These are phyloP conservation scores for Ramphastos sulfuratus DNA, from an alignment of 2,113 vertebrate genomes.

Conservation along the genomic window DNA sequence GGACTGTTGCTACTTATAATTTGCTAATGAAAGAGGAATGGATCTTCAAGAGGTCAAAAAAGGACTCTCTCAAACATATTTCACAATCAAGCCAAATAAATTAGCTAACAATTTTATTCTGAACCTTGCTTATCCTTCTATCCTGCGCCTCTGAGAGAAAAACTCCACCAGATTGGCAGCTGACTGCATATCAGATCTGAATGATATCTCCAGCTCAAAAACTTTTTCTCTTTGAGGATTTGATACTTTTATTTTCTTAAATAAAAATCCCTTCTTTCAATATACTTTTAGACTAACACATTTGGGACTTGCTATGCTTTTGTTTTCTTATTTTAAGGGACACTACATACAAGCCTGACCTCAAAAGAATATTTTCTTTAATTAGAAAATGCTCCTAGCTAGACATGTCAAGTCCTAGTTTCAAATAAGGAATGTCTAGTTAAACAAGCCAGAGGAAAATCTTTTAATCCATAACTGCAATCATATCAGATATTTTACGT, in stretches of 20 bases:
- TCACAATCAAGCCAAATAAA: not conserved
- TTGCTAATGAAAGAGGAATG: not conserved
- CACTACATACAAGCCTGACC: not conserved
- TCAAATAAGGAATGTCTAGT: not conserved
- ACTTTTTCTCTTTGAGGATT: not conserved
- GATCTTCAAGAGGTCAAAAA: not conserved
- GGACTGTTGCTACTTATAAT: not conserved
- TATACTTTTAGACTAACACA: not conserved
- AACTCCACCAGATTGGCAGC: not conserved
- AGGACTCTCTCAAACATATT: not conserved
- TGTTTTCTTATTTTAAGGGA: not conserved
- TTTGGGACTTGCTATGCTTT: not conserved
- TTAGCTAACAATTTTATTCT: not conserved
- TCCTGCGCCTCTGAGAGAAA: not conserved
- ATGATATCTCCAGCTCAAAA: not conserved
- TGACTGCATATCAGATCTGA: not conserved
- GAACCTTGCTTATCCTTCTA: not conserved
- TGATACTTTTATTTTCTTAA: not conserved
- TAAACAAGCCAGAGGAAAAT: slow-evolving; percentile 14
- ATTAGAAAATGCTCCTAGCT: slow-evolving; percentile 29
- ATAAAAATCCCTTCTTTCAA: not conserved
- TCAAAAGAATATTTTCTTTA: slow-evolving; percentile 23
- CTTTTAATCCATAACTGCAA: slow-evolving; percentile 29
- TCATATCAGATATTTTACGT: not conserved
- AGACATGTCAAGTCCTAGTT: not conserved